Conservation (phyloP, 2,113 vertebrate species). For the Orientallactaga bullata region DNA sequence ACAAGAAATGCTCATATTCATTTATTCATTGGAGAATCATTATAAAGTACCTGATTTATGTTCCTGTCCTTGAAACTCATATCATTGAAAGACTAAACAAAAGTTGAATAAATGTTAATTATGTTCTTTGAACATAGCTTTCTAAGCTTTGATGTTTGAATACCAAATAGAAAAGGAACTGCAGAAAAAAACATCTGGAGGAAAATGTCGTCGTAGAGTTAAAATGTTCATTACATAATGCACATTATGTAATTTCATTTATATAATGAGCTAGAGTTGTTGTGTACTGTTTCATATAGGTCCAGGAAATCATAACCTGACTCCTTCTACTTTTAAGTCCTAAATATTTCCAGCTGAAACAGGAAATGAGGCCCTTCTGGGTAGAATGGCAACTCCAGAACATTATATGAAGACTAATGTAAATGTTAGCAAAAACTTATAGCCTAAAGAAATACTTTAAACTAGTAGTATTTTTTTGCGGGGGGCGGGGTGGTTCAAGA, state of each 20-base stretch:
- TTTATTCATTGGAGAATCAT: background rate
- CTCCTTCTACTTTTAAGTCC: too few species aligned
- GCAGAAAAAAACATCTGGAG: background rate
- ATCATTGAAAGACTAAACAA: background rate
- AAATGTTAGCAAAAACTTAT: background rate
- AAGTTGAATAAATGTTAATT: background rate
- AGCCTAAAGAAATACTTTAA: background rate
- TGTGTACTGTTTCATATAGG: too few species aligned
- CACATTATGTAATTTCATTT: too few species aligned
- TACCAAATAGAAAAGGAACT: background rate
- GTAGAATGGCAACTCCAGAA: too few species aligned
- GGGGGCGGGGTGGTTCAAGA: too few species aligned
- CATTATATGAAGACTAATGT: background rate
- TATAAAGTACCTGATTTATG: background rate
- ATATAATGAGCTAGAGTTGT: too few species aligned
- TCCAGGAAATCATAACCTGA: too few species aligned
- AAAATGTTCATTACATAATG: background rate
- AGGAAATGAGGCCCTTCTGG: too few species aligned
- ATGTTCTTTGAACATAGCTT: conserved; percentile 28
- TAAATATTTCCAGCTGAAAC: too few species aligned
- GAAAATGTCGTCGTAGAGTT: background rate
- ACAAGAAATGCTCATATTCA: background rate
- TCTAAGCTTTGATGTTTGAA: conserved; percentile 12
- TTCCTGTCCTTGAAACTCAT: background rate
- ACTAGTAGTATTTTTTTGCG: too few species aligned